Evolutionary conservation across 2,113 vertebrate species (phyloP), one percentile per base, ranked within the genome.

Genomic region (Natator depressus): DNA sequence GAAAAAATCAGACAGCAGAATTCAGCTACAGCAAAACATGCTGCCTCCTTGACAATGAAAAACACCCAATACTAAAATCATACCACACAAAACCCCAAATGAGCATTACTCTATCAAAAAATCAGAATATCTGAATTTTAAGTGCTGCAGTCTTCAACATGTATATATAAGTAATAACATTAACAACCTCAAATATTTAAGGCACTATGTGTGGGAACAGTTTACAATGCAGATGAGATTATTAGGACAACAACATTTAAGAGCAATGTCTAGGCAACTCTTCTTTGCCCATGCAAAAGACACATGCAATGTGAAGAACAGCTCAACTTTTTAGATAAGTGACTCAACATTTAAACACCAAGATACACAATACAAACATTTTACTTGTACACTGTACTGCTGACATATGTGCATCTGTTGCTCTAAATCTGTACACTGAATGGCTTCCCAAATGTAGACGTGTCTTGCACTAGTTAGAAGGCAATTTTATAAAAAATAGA

Each of bases 161-260:
- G 98, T 98, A 99, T 99, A 99, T 97, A 98, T 99, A 99, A 99
- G 98, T 98, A 99, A 98, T 99, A 99, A 99, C 99, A 99, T 99
- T 98, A 99, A 99, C 99, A 99, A 99, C 99, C 99, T 99, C 99
- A 98, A 99, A 99, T 99, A 99, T 99, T 99, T 99, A 99, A 99
- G 99, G 99, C 99, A 99, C 99, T 99, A 99, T 99, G 99, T 99
- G 99, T 99, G 99, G 99, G 98, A 99, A 99, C 99, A 98, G 98
- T 99, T 99, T 99, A 99, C 99, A 99, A 99, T 99, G 99, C 99
- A 99, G 99, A 99, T 98, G 98, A 98, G 98, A 99, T 98, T 99
- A 99, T 99, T 98, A 98, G 98, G 98, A 99, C 99, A 98, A 98
- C 98, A 97, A 99, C 99, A 98, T 98, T 98, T 98, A 99, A 99